phyloP scores from a whole-genome alignment of 2,888 invertebrate species.

The Brachyptera risi region DNA sequence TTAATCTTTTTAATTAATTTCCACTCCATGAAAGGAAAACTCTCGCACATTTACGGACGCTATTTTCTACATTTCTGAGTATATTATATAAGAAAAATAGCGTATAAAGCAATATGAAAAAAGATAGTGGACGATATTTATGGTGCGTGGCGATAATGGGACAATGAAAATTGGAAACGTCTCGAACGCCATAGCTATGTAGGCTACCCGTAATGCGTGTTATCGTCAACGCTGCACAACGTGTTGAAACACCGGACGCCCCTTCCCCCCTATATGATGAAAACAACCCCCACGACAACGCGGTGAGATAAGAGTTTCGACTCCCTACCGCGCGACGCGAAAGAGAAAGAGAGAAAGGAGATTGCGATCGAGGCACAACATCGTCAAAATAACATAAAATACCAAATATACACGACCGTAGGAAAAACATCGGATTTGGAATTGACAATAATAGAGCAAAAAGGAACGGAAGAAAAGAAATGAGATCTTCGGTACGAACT shows the following conservation, averaged over 20 bases:
- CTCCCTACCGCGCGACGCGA: too few relatives aligned
- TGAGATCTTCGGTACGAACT: too few relatives aligned
- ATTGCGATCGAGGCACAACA: background rate
- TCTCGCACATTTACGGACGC: too few relatives aligned
- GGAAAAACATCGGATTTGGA: background rate
- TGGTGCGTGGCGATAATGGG: constrained; percentile 8
- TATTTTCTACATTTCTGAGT: background rate
- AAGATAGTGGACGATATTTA: background rate
- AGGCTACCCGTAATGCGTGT: background rate
- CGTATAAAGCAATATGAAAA: constrained; percentile 7
- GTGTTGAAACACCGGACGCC: background rate
- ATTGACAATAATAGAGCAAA: too few relatives aligned
- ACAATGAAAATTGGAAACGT: constrained; percentile 12
- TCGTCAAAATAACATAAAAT: constrained; percentile 3
- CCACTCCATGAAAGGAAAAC: too few relatives aligned
- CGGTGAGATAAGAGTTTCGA: too few relatives aligned
- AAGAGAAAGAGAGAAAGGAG: too few relatives aligned
- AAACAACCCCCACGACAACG: background rate
- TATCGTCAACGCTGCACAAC: background rate
- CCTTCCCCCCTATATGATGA: background rate
- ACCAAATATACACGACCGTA: background rate
- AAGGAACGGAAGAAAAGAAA: too few relatives aligned
- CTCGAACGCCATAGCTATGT: background rate
- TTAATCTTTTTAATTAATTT: too few relatives aligned
- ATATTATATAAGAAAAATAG: constrained; percentile 13